These are phyloP conservation scores for Thalassarche chlororhynchos DNA, from an alignment of 2,113 vertebrate genomes.

Conservation along the genomic window DNA sequence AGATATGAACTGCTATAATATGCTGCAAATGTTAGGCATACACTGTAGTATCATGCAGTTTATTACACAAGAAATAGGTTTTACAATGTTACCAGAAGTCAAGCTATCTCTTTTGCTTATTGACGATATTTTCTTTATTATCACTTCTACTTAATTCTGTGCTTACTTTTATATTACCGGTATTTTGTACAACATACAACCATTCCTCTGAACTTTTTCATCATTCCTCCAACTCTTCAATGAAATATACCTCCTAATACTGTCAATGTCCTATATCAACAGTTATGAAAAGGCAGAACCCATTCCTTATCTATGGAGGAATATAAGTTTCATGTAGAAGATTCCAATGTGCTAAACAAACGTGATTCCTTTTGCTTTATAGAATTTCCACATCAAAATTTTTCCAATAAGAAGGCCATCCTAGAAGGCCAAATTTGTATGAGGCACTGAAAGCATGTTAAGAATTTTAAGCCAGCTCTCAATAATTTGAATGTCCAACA, in stretches of 20 bases:
- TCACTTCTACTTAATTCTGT: background rate
- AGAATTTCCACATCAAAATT: background rate
- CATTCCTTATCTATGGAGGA: background rate
- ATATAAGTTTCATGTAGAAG: background rate
- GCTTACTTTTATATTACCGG: background rate
- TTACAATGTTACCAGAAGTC: background rate
- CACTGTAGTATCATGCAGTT: background rate
- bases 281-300: background rate
- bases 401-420: background rate
- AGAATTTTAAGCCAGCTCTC: background rate
- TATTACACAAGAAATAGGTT: background rate
- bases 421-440: background rate
- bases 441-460: background rate
- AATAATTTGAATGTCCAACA: background rate
- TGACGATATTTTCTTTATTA: background rate
- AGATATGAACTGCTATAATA: background rate
- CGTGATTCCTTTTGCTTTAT: background rate
- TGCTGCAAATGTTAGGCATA: background rate
- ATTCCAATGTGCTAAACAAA: background rate
- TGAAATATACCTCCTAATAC: background rate
- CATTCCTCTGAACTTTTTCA: background rate
- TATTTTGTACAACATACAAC: background rate
- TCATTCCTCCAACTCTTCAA: background rate
- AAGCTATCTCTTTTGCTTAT: background rate
- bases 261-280: background rate